Conservation (phyloP, 1,140 invertebrate genomes). For the Prorops nasuta region DNA sequence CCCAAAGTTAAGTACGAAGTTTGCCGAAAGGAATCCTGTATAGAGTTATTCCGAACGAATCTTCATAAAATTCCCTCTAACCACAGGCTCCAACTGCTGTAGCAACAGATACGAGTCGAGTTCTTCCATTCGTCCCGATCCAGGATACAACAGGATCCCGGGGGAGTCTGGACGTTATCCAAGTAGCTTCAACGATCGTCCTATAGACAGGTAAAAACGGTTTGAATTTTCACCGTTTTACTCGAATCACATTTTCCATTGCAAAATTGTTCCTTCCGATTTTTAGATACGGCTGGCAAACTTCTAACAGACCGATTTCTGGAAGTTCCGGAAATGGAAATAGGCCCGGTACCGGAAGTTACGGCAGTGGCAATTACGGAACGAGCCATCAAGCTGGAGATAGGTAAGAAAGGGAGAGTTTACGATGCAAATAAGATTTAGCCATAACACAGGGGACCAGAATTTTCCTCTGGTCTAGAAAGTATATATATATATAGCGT, state of each 20-base stretch:
- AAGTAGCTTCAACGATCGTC: constrained; percentile 21
- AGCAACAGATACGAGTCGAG: constrained; percentile 22
- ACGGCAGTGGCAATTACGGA: constrained; percentile 8
- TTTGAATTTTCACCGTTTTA: too few relatives aligned
- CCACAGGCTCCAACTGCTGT: constrained; percentile 36
- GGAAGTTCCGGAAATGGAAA: constrained; percentile 4
- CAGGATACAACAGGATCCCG: constrained; percentile 12
- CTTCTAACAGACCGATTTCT: constrained; percentile 5
- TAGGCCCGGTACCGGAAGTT: constrained; percentile 7
- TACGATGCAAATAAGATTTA: too few relatives aligned
- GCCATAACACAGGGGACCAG: too few relatives aligned
- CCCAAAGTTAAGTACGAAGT: constrained; percentile 33
- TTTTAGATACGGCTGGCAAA: constrained; percentile 23
- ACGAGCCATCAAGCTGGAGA: constrained; percentile 18
- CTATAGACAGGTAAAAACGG: constrained; percentile 35
- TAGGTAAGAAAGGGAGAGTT: too few relatives aligned
- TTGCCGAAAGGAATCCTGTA: background rate
- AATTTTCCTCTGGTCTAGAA: too few relatives aligned
- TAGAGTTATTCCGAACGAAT: too few relatives aligned
- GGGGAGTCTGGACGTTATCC: constrained; percentile 20
- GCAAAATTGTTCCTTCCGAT: too few relatives aligned
- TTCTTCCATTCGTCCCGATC: constrained; percentile 20
- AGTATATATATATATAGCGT: too few relatives aligned
- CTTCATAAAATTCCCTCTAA: too few relatives aligned
- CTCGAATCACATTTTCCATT: too few relatives aligned